phyloP scores from a whole-genome alignment of 1,140 invertebrate species.

The Odontomachus brunneus region DNA sequence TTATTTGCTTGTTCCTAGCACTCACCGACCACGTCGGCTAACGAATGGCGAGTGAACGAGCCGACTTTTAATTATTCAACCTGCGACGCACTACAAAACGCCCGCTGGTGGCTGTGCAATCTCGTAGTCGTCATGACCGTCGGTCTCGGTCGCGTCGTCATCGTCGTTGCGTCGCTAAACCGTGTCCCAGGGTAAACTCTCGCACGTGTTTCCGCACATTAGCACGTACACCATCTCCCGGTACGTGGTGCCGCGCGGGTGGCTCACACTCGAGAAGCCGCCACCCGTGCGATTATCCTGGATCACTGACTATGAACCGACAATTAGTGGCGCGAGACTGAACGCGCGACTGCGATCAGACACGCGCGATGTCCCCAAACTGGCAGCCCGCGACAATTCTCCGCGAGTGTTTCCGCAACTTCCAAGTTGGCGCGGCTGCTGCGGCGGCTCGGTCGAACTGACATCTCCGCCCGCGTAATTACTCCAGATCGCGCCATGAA shows the following conservation, averaged over 20 bases:
- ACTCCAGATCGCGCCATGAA: slow-evolving; percentile 34
- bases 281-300: slow-evolving; percentile 45
- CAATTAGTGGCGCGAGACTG: slow-evolving; percentile 45
- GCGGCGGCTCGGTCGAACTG: slow-evolving; percentile 17
- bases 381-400: slow-evolving; percentile 10
- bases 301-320: slow-evolving; percentile 60
- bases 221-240: slow-evolving; percentile 39
- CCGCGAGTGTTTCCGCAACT: neutral
- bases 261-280: slow-evolving; percentile 20
- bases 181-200: neutral
- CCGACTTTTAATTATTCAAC: slow-evolving; percentile 71
- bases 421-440: neutral
- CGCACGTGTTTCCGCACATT: slow-evolving; percentile 48
- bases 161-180: slow-evolving; percentile 10
- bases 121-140: slow-evolving; percentile 6
- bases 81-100: slow-evolving; percentile 20
- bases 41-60: neutral
- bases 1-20: slow-evolving; percentile 47
- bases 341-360: slow-evolving; percentile 22
- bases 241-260: slow-evolving; percentile 16
- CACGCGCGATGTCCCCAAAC: slow-evolving; percentile 28
- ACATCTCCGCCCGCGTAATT: slow-evolving; percentile 44
- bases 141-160: neutral
- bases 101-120: neutral
- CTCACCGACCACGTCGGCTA: neutral